Evolutionary conservation across 2,797 vertebrate species (phyloP).

Genomic region (Loriculus beryllinus): DNA sequence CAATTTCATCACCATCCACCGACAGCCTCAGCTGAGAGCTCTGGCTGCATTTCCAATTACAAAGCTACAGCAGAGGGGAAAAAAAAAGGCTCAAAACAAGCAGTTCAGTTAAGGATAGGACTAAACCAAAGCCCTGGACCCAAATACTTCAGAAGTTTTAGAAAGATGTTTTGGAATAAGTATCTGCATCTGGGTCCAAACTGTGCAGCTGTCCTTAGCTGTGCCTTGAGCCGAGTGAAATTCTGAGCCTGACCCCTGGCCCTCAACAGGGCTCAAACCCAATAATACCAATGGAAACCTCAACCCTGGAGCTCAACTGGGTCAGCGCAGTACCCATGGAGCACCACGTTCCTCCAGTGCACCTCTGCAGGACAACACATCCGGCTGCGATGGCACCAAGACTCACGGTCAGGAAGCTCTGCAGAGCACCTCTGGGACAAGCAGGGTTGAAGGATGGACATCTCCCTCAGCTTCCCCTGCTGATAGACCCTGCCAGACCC

Average conservation of each 20-base stretch:
- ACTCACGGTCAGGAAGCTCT: rapidly evolving
- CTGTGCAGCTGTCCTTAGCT: not conserved
- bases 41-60: not conserved
- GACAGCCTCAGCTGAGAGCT: not conserved
- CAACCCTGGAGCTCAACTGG: rapidly evolving
- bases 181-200: not conserved
- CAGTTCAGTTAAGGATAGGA: not conserved
- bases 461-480: not conserved
- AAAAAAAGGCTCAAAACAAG: not conserved
- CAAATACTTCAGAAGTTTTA: not conserved
- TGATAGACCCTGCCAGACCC: rapidly evolving
- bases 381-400: not conserved
- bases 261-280: not conserved
- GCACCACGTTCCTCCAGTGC: not conserved
- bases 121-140: not conserved
- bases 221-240: not conserved
- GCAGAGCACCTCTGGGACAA: not conserved
- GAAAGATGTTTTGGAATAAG: not conserved
- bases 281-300: not conserved
- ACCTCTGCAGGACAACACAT: rapidly evolving
- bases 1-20: not conserved
- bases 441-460: not conserved
- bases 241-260: not conserved
- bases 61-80: rapidly evolving
- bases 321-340: not conserved